Conservation (phyloP, 2,888 invertebrate species). For the Proisotoma minuta region DNA sequence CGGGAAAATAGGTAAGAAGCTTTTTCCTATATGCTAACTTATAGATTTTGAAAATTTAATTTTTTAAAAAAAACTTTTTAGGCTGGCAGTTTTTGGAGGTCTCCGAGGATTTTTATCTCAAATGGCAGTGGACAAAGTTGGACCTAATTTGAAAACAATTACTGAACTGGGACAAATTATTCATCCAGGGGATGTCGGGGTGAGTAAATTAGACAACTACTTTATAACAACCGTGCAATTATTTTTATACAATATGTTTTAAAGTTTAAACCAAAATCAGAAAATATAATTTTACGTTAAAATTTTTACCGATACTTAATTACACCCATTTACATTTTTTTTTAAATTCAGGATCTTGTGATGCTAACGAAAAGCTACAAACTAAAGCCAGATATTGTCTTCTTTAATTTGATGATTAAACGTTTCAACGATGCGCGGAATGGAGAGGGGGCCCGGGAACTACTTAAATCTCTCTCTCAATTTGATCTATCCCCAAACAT, state of each 20-base stretch:
- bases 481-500: slow-evolving; percentile 61
- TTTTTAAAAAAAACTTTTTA: slow-evolving; percentile 38
- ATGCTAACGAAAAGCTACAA: slow-evolving; percentile 58
- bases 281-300: not conserved
- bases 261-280: not conserved
- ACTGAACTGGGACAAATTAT: slow-evolving; percentile 69
- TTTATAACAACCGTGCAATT: too few species aligned
- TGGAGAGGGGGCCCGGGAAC: slow-evolving; percentile 63
- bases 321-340: too few species aligned
- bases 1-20: slow-evolving; percentile 17
- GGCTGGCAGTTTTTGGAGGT: slow-evolving; percentile 75
- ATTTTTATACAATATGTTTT: not conserved
- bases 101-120: slow-evolving; percentile 66
- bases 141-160: slow-evolving; percentile 73
- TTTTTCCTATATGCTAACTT: not conserved
- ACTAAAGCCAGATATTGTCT: slow-evolving; percentile 69
- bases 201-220: slow-evolving; percentile 34
- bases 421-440: slow-evolving; percentile 67
- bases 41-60: slow-evolving; percentile 8
- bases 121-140: slow-evolving; percentile 64
- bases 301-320: not conserved
- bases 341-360: slow-evolving; percentile 56
- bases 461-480: slow-evolving; percentile 33
- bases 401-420: slow-evolving; percentile 81
- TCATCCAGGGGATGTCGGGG: slow-evolving; percentile 65